Base-by-base conservation (phyloP, 2,888 invertebrate genomes). In the Tridacna crocea region DNA sequence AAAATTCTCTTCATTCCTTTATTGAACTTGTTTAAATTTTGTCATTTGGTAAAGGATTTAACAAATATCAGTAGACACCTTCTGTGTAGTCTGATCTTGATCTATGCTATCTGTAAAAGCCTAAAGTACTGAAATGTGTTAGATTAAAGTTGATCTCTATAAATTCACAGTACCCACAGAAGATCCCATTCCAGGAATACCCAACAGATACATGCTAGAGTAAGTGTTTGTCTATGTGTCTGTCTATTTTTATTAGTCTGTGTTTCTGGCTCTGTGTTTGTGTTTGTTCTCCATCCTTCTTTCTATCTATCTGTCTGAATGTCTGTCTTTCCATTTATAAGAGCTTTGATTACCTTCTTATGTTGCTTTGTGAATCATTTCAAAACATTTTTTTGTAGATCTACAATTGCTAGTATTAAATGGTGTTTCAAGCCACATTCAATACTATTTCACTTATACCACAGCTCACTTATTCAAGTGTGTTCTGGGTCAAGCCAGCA, bases 171-270 rank as follows among this genome's bases (percentile, higher is more conserved):
- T 79, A 55, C 80, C 84, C 19, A 47, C 51, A 66, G 83, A 86
- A n/a, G 83, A 86, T 17, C 85, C 85, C 17, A 83, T 86, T 46
- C 79, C 85, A 46, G 85, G 85, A 15, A 83, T 83, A 26, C 85
- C 83, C 48, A 83, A 86, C 79, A 80, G 83, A 83, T 58, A 83
- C 46, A 72, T 72, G 24, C 81, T 86, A 76, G 79, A 86, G 85
- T 86, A 77, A 79, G 85, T 81, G 51, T 36, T 10, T 26, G 15
- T 17, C 47, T 58, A 15, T 26, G n/a, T n/a, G n/a, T n/a, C n/a
- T n/a, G n/a, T n/a, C n/a, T n/a, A n/a, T n/a, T n/a, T n/a, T n/a
- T n/a, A n/a, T n/a, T n/a, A n/a, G n/a, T n/a, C n/a, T n/a, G n/a
- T n/a, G n/a, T n/a, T n/a, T n/a, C n/a, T n/a, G n/a, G n/a, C n/a